phyloP scores from a whole-genome alignment of 2,113 vertebrate species.

The Alexandromys fortis region DNA sequence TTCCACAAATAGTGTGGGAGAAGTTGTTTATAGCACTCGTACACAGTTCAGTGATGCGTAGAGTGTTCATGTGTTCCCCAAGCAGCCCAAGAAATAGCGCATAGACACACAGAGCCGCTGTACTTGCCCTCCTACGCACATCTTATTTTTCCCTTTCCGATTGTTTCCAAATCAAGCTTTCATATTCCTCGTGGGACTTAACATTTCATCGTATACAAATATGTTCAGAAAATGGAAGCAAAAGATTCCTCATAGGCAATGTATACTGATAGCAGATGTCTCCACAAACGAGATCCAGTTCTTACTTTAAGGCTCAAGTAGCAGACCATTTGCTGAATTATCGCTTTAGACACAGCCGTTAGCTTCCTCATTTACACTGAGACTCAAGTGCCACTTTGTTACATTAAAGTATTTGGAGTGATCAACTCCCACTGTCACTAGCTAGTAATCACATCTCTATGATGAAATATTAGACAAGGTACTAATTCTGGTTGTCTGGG shows the following conservation, averaged over 20 bases:
- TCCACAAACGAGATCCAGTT: background rate
- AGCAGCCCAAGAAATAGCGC: background rate
- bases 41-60: background rate
- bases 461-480: background rate
- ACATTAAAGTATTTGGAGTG: background rate
- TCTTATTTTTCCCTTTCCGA: background rate
- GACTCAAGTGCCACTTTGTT: background rate
- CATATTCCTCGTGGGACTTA: background rate
- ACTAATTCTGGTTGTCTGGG: background rate
- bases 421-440: background rate
- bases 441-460: background rate
- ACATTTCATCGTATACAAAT: background rate
- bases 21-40: background rate
- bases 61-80: background rate
- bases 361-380: background rate
- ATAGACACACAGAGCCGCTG: background rate
- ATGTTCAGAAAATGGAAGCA: conserved; percentile 8
- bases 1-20: background rate
- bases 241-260: background rate
- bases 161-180: background rate
- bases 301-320: background rate
- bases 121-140: background rate
- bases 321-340: background rate
- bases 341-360: background rate
- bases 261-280: background rate